Percentiles rank a stretch among this genome's conserved stretches.
Evolutionary conservation across 2,888 invertebrate genomes (phyloP).

Genomic region (Andrena marginata): DNA sequence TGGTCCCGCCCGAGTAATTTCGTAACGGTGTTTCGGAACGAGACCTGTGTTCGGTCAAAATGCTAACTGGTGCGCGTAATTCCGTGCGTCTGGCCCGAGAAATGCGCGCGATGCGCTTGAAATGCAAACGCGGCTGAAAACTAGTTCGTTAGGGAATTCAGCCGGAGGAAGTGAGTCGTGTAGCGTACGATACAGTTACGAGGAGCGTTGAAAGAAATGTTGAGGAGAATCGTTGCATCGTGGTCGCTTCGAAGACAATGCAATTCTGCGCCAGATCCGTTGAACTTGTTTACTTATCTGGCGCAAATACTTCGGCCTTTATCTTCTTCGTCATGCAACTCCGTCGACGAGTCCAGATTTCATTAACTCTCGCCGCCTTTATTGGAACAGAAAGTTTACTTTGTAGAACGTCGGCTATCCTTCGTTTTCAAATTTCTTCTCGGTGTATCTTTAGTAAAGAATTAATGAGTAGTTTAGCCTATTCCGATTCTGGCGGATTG

Average conservation of each 20-base stretch:
- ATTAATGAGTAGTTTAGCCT: too few species aligned
- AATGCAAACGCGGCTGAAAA: constrained; percentile 50
- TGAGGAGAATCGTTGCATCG: background rate
- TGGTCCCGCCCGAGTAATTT: constrained; percentile 14
- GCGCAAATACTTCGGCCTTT: background rate
- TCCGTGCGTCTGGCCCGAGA: constrained; percentile 27
- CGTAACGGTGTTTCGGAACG: constrained; percentile 43
- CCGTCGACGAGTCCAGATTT: too few species aligned
- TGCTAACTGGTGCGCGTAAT: constrained; percentile 50
- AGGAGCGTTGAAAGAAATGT: background rate
- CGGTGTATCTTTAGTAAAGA: too few species aligned
- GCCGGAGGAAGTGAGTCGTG: constrained; percentile 21
- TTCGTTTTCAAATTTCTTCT: too few species aligned
- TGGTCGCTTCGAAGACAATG: constrained; percentile 10
- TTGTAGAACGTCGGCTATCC: too few species aligned
- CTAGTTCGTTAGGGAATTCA: constrained; percentile 53
- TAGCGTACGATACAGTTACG: constrained; percentile 34
- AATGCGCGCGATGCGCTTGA: constrained; percentile 40
- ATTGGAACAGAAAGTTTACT: too few species aligned
- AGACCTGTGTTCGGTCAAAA: constrained; percentile 51
- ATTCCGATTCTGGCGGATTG: too few species aligned
- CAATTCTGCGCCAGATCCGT: background rate
- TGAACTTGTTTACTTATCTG: background rate
- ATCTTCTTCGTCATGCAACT: background rate
- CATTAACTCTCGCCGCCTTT: too few species aligned